These are phyloP conservation scores for Amphiprion clarkii DNA, from an alignment of 2,797 vertebrate genomes.

Conservation along the genomic window DNA sequence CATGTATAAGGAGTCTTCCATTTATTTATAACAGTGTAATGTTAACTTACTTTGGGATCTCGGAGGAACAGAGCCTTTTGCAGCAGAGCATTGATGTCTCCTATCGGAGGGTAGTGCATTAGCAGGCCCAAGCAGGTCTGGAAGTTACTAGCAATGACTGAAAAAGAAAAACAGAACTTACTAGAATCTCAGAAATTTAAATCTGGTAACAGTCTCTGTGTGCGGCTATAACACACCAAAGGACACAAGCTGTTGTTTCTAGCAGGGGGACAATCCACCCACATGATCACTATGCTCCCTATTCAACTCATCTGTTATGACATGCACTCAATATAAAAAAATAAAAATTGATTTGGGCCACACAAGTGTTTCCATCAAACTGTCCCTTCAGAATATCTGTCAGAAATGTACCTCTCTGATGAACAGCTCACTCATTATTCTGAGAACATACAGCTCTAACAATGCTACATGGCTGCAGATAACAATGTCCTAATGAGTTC, in stretches of 20 bases:
- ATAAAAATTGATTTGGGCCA: background rate
- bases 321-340: background rate
- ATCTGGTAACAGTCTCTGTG: background rate
- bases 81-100: constrained; percentile 95
- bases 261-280: background rate
- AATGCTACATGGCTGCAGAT: background rate
- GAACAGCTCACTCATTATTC: constrained; percentile 5
- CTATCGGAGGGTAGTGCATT: constrained; percentile 97
- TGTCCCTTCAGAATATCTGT: background rate
- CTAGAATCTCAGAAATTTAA: background rate
- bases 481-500: background rate
- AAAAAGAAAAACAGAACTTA: constrained; percentile 45
- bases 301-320: background rate
- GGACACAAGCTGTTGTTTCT: background rate
- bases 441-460: background rate
- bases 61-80: constrained; percentile 97
- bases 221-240: background rate
- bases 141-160: constrained; percentile 99
- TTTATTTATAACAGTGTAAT: background rate
- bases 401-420: constrained; percentile 5
- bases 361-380: background rate
- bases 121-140: constrained; percentile 97
- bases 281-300: background rate
- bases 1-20: background rate
- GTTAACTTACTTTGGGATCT: constrained; percentile 94